Evolutionary conservation across 2,113 vertebrate species (phyloP).

Genomic region (Psilopsiagon aurifrons): DNA sequence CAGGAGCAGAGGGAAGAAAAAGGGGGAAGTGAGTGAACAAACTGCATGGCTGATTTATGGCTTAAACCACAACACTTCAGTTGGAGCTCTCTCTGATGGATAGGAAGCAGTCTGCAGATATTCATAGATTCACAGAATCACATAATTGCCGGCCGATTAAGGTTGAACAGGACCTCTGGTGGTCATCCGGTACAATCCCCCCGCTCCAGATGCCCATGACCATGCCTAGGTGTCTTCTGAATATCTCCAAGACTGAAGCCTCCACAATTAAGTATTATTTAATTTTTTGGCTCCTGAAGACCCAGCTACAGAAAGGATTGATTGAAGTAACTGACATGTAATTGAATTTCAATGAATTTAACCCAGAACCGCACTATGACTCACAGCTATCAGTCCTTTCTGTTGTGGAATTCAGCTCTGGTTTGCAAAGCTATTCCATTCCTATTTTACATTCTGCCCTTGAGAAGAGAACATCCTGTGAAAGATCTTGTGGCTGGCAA

Average conservation of each 20-base stretch:
- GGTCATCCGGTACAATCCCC: fast-evolving
- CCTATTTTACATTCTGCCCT: background rate
- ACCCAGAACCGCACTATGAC: background rate
- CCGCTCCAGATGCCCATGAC: background rate
- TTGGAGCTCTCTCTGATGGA: background rate
- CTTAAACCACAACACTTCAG: too few species aligned
- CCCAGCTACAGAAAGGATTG: background rate
- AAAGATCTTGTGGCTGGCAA: background rate
- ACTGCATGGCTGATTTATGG: too few species aligned
- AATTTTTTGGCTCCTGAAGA: background rate
- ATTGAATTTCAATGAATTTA: background rate
- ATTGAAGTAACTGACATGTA: background rate
- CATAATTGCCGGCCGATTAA: background rate
- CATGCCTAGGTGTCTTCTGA: background rate
- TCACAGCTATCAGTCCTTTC: background rate
- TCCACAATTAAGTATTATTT: background rate
- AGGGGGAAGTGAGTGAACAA: too few species aligned
- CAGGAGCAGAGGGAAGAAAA: too few species aligned
- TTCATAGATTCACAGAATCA: background rate
- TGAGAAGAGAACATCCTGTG: background rate
- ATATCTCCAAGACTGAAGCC: background rate
- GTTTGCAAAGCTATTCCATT: background rate
- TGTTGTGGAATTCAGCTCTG: background rate
- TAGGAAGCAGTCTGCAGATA: background rate
- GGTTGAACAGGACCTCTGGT: background rate